Percentiles rank a stretch among this genome's conserved stretches.
phyloP scores from a whole-genome alignment of 2,888 invertebrate species.

The Malthinus flaveolus region DNA sequence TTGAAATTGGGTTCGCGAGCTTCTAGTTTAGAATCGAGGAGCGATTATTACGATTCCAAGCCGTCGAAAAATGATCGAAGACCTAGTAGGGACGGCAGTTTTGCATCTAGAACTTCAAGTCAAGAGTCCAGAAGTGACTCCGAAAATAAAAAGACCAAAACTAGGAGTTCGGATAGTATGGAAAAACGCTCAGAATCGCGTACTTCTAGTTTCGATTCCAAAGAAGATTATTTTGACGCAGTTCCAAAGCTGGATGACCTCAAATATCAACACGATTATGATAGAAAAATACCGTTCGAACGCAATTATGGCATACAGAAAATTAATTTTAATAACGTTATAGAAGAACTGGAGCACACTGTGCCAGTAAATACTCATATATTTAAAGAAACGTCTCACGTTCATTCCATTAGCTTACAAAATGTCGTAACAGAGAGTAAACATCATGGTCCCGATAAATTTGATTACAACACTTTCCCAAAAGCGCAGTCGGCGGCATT shows the following conservation, averaged over 20 bases:
- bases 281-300: conserved; percentile 53
- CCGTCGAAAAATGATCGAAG: conserved; percentile 55
- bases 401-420: conserved; percentile 70
- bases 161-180: conserved; percentile 43
- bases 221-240: conserved; percentile 65
- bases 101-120: conserved; percentile 65
- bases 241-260: conserved; percentile 44
- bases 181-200: conserved; percentile 58
- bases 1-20: conserved; percentile 68
- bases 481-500: conserved; percentile 42
- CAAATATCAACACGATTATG: conserved; percentile 45
- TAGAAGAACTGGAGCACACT: conserved; percentile 19
- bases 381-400: conserved; percentile 49
- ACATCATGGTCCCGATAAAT: conserved; percentile 57
- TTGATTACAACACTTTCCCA: conserved; percentile 58
- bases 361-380: conserved; percentile 13
- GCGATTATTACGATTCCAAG: conserved; percentile 70
- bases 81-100: conserved; percentile 56
- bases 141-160: conserved; percentile 44
- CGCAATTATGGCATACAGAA: conserved; percentile 53
- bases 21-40: conserved; percentile 71
- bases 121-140: conserved; percentile 67
- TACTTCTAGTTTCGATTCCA: conserved; percentile 71
- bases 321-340: conserved; percentile 27
- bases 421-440: conserved; percentile 70